Evolutionary conservation across 1,140 invertebrate species (phyloP).

Genomic region (Leptinotarsa texana): DNA sequence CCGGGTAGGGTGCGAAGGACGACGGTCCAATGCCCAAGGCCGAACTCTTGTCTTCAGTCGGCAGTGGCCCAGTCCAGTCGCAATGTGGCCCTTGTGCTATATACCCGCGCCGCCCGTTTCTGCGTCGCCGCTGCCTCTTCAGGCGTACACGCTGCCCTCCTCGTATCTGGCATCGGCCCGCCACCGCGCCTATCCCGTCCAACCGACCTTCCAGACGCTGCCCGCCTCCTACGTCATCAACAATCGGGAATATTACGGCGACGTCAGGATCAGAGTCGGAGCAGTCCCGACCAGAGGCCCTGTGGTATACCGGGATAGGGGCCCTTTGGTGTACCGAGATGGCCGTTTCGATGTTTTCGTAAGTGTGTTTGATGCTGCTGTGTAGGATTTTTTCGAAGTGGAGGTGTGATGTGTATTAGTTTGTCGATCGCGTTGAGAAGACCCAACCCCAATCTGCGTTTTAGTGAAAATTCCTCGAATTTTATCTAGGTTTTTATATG

Average conservation of each 20-base stretch:
- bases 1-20: conserved; percentile 58
- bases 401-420: too few species aligned
- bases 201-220: conserved; percentile 55
- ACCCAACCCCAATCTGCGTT: too few species aligned
- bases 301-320: conserved; percentile 44
- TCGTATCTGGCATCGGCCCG: conserved; percentile 47
- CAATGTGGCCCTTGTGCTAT: conserved; percentile 54
- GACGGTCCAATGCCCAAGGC: conserved; percentile 52
- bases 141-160: conserved; percentile 59
- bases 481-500: too few species aligned
- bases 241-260: conserved; percentile 4
- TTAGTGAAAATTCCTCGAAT: too few species aligned
- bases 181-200: conserved; percentile 10
- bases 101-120: conserved; percentile 58
- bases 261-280: conserved; percentile 18
- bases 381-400: neutral
- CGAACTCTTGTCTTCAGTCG: neutral
- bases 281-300: conserved; percentile 37
- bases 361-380: conserved; percentile 24
- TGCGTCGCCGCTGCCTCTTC: conserved; percentile 56
- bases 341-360: conserved; percentile 29
- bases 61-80: conserved; percentile 35
- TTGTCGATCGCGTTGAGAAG: too few species aligned
- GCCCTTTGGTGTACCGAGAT: neutral
- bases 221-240: conserved; percentile 51